Evolutionary conservation across 2,888 invertebrate species (phyloP).

Genomic region (Linnaemya tessellans): DNA sequence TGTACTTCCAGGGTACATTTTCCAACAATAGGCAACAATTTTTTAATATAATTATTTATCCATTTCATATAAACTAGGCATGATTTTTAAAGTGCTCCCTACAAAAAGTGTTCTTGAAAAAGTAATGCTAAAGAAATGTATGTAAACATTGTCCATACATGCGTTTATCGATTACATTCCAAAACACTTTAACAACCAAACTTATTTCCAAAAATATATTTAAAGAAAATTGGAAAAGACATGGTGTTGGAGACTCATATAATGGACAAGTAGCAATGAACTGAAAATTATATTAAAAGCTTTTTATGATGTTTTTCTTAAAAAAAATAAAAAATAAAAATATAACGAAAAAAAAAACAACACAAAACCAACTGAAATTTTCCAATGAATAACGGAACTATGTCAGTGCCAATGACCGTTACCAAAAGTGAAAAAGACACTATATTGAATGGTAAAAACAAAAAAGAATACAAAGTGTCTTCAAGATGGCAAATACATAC

Average conservation of each 20-base stretch:
- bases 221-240: constrained; percentile 9
- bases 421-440: constrained; percentile 28
- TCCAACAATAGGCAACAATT: no score
- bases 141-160: neutral
- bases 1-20: no score
- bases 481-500: no score
- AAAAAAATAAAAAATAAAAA: neutral
- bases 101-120: no score
- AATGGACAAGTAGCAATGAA: constrained; percentile 37
- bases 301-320: constrained; percentile 27
- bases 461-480: neutral
- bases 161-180: constrained; percentile 7
- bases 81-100: no score
- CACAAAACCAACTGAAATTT: constrained; percentile 21
- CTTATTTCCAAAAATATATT: no score
- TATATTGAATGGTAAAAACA: constrained; percentile 33
- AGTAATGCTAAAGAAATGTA: no score
- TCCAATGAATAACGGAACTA: constrained; percentile 59
- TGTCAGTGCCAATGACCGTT: constrained; percentile 72
- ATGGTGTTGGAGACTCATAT: constrained; percentile 14
- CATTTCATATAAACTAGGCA: no score
- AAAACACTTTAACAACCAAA: constrained; percentile 1
- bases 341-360: constrained; percentile 27
- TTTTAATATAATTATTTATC: no score
- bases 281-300: constrained; percentile 39